Evolutionary conservation across 2,797 vertebrate genomes (phyloP).

Genomic region (Scolopax rusticola): DNA sequence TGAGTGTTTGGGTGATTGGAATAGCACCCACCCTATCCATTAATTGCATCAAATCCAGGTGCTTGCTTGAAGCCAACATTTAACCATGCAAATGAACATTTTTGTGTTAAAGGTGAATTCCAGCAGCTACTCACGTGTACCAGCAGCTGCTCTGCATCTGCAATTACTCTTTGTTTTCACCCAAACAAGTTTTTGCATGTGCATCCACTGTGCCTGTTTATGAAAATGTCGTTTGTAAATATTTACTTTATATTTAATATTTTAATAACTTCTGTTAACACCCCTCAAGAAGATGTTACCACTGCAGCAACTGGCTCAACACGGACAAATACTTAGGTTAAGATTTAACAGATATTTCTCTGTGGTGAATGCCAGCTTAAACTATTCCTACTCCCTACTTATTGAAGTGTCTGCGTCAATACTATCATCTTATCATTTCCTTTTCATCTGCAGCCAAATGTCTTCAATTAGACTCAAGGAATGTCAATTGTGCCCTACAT

Average conservation of each 20-base stretch:
- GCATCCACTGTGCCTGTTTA: not conserved
- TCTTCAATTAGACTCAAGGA: constrained; percentile 13
- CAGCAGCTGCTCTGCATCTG: not conserved
- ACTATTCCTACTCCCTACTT: not conserved
- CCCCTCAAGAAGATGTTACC: not conserved
- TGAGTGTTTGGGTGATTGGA: not conserved
- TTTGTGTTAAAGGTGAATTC: constrained; percentile 37
- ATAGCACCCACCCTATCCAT: not conserved
- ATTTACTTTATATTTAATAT: constrained; percentile 6
- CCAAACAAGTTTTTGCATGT: constrained; percentile 42
- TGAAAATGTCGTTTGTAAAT: constrained; percentile 32
- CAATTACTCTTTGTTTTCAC: constrained; percentile 1
- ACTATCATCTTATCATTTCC: not conserved
- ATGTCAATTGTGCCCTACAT: not conserved
- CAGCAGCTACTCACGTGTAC: not conserved
- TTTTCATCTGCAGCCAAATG: constrained; percentile 44
- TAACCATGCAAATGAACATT: constrained; percentile 37
- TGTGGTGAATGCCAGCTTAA: not conserved
- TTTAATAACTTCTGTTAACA: constrained; percentile 30
- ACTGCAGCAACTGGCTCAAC: not conserved
- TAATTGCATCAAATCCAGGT: constrained; percentile 44
- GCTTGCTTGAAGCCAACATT: constrained; percentile 42
- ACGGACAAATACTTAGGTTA: not conserved
- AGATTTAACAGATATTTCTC: not conserved
- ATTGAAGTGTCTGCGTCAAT: not conserved